phyloP scores from a whole-genome alignment of 2,888 invertebrate species.

The Heteropelma amictum region DNA sequence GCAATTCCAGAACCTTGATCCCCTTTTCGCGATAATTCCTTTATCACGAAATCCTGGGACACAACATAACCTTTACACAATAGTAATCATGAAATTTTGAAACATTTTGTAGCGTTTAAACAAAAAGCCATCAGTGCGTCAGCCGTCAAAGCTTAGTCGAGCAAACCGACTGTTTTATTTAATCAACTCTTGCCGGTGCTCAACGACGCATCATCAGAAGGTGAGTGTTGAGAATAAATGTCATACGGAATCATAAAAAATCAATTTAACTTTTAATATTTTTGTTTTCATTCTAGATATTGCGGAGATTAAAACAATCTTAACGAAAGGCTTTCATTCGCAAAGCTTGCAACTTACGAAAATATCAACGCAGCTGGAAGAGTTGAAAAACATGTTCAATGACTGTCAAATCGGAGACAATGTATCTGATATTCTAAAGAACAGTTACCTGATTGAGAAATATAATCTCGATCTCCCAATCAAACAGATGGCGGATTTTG shows the following conservation, averaged over 20 bases:
- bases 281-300: neutral
- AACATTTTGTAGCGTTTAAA: too few species aligned
- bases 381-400: neutral
- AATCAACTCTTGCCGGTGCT: neutral
- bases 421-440: neutral
- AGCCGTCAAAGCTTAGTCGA: too few species aligned
- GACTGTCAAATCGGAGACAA: neutral
- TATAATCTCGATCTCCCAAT: neutral
- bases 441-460: neutral
- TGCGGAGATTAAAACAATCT: neutral
- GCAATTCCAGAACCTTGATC: too few species aligned
- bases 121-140: too few species aligned
- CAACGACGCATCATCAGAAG: neutral
- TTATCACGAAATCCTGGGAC: too few species aligned
- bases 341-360: neutral
- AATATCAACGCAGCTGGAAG: conserved; percentile 1
- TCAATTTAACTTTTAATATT: too few species aligned
- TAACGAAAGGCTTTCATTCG: neutral
- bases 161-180: neutral
- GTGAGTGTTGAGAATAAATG: neutral
- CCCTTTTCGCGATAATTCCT: too few species aligned
- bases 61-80: too few species aligned
- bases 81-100: too few species aligned
- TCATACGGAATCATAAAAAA: neutral
- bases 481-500: neutral